Conservation (phyloP, 2,888 invertebrate species). For the Melitaea athalia region DNA sequence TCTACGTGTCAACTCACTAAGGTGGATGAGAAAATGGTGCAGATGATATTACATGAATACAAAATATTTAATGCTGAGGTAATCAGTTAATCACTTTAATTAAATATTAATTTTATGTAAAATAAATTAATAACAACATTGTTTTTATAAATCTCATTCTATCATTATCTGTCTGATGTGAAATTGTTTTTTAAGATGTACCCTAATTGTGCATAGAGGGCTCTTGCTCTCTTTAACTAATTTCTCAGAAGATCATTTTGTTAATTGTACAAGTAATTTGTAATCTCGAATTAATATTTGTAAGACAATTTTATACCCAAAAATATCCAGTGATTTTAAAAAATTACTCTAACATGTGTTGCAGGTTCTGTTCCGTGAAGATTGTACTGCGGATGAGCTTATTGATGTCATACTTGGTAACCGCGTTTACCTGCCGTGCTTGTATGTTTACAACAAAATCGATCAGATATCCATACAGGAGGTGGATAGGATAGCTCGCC, state of each 20-base stretch:
- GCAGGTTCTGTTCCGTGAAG: constrained; percentile 95
- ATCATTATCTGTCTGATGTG: no score
- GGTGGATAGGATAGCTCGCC: constrained; percentile 95
- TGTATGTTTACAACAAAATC: constrained; percentile 99
- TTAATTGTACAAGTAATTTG: no score
- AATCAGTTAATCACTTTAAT: constrained; percentile 24
- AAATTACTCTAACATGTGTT: not conserved
- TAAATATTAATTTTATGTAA: not conserved
- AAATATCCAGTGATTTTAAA: not conserved
- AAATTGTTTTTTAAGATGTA: no score
- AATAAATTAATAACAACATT: no score
- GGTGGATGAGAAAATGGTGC: constrained; percentile 98
- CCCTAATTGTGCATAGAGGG: no score
- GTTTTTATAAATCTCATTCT: no score
- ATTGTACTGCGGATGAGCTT: constrained; percentile 96
- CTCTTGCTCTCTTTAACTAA: no score
- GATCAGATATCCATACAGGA: constrained; percentile 99
- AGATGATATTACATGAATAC: constrained; percentile 98
- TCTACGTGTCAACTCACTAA: constrained; percentile 96
- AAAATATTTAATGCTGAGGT: constrained; percentile 98
- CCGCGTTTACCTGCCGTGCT: constrained; percentile 96
- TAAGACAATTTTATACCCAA: not conserved
- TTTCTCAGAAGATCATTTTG: no score
- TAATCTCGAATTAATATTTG: no score
- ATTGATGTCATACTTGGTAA: constrained; percentile 99